These are phyloP conservation scores for Eupleurogrammus muticus DNA, from an alignment of 2,797 vertebrate species.

Conservation along the genomic window DNA sequence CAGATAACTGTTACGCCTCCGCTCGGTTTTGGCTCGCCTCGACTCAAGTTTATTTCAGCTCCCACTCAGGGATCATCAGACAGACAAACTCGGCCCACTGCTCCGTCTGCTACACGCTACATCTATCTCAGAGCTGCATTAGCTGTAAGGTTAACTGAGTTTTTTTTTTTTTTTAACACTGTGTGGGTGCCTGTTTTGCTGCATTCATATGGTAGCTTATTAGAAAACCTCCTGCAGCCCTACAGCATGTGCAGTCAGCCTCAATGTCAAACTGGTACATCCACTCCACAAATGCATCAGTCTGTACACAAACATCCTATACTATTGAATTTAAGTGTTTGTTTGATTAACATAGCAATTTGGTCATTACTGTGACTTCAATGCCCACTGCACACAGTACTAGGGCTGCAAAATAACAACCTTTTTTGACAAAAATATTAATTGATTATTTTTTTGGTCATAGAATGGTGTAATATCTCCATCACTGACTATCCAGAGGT, in stretches of 20 bases:
- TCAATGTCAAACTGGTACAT: not conserved
- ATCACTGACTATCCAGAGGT: too few relatives aligned
- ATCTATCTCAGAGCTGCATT: conserved; percentile 56
- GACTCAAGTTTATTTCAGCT: conserved; percentile 55
- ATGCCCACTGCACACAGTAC: not conserved
- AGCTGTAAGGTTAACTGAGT: conserved; percentile 30
- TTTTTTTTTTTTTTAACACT: conserved; percentile 7
- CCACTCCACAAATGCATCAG: not conserved
- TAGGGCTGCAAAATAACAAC: too few relatives aligned
- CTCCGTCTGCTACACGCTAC: conserved; percentile 62
- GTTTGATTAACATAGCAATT: not conserved
- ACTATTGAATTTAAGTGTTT: too few relatives aligned
- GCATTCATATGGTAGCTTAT: conserved; percentile 1
- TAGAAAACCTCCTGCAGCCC: not conserved
- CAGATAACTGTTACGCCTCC: conserved; percentile 63
- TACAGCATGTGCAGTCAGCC: not conserved
- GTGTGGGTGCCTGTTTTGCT: conserved; percentile 34
- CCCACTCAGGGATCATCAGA: conserved; percentile 59
- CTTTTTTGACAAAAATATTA: too few relatives aligned
- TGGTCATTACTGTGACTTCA: not conserved
- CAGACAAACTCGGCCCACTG: conserved; percentile 54
- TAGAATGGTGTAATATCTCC: too few relatives aligned
- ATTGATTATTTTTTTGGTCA: too few relatives aligned
- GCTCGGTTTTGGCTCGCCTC: conserved; percentile 56
- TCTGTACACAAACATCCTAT: not conserved